Evolutionary conservation across 2,797 vertebrate genomes (phyloP).

Genomic region (Rhincodon typus): DNA sequence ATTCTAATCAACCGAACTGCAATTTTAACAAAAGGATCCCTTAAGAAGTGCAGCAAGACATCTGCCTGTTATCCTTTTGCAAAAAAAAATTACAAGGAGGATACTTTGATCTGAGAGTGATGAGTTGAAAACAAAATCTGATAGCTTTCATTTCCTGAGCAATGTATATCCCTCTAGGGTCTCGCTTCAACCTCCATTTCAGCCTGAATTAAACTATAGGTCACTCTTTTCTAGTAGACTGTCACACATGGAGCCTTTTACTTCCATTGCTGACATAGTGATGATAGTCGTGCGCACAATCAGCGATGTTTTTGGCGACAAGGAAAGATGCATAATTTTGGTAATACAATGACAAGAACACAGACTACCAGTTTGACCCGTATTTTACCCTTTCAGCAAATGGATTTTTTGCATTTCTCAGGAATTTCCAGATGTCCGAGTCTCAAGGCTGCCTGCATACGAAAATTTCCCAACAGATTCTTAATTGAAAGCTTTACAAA

Average conservation of each 20-base stretch:
- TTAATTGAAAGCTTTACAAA: neutral
- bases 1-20: neutral
- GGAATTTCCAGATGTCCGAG: neutral
- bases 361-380: neutral
- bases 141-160: conserved; percentile 5
- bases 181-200: neutral
- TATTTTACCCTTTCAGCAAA: neutral
- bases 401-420: neutral
- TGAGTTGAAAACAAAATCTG: neutral
- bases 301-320: neutral
- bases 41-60: neutral
- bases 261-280: neutral
- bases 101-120: neutral
- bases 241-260: conserved; percentile 7
- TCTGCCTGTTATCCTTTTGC: neutral
- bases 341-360: neutral
- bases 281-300: neutral
- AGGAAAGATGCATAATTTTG: neutral
- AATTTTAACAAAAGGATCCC: neutral
- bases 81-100: neutral
- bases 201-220: neutral
- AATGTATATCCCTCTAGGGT: neutral
- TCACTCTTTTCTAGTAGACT: neutral
- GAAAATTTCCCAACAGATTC: neutral
- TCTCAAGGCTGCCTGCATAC: neutral